phyloP scores from a whole-genome alignment of 2,113 vertebrate genomes.

The Bubalus kerabau region DNA sequence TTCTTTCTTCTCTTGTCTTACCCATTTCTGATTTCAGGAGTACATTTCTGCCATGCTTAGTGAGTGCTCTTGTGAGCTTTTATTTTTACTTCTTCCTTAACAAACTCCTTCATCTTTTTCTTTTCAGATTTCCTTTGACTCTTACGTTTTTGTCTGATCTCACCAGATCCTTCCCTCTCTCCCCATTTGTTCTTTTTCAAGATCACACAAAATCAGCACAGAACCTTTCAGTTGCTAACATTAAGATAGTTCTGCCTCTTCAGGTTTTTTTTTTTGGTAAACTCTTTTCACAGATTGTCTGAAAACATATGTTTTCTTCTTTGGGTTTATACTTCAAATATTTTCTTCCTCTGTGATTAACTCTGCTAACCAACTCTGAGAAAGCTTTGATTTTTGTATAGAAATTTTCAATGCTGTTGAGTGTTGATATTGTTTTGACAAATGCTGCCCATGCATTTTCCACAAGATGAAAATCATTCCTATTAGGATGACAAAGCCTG shows the following conservation, averaged over 20 bases:
- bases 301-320: constrained; percentile 46
- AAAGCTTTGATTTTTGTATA: constrained; percentile 22
- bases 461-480: not conserved
- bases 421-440: constrained; percentile 40
- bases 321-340: constrained; percentile 34
- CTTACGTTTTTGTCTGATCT: not conserved
- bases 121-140: not conserved
- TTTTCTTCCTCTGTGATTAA: constrained; percentile 13
- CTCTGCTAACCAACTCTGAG: not conserved
- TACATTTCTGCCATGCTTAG: not conserved
- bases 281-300: constrained; percentile 17
- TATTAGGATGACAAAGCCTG: not conserved
- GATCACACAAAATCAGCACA: not conserved
- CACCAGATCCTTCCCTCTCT: not conserved
- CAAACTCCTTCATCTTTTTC: not conserved
- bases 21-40: not conserved
- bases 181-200: not conserved
- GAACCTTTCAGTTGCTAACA: not conserved
- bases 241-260: not conserved
- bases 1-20: not conserved
- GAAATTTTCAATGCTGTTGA: not conserved
- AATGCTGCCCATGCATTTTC: constrained; percentile 15
- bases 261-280: not conserved
- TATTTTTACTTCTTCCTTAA: not conserved
- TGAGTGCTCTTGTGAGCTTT: not conserved